A percentile compares a stretch with the other conserved stretches of the same genome.
These are phyloP conservation scores for Kradibia gibbosae DNA, from an alignment of 1,140 invertebrate species.

Conservation along the genomic window DNA sequence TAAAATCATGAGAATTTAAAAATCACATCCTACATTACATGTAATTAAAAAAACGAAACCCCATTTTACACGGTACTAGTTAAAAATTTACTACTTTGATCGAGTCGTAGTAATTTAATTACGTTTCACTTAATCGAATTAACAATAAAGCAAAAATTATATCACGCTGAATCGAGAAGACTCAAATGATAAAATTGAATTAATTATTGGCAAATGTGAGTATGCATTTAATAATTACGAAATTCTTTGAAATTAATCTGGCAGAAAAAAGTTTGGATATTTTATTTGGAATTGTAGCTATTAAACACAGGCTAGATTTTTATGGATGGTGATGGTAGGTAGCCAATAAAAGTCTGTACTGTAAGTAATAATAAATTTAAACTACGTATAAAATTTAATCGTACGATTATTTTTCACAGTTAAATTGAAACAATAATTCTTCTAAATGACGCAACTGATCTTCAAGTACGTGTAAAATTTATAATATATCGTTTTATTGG, in stretches of 20 bases:
- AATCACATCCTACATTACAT: not conserved
- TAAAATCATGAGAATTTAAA: not conserved
- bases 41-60: not conserved
- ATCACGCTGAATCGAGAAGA: not conserved
- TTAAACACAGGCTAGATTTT: no score
- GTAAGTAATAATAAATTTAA: not conserved
- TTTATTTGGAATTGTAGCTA: no score
- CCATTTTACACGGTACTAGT: not conserved
- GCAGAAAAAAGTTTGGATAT: not conserved
- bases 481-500: not conserved
- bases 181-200: not conserved
- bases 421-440: no score
- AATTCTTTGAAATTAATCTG: not conserved
- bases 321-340: no score
- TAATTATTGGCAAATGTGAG: not conserved
- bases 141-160: not conserved
- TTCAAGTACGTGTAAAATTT: not conserved
- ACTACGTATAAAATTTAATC: no score
- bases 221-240: not conserved
- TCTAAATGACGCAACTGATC: no score
- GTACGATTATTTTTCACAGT: no score
- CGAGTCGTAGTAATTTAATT: not conserved
- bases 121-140: not conserved
- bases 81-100: not conserved
- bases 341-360: not conserved